A percentile compares a stretch with the other conserved stretches of the same genome.
These are phyloP conservation scores for Discoglossus pictus DNA, from an alignment of 2,797 vertebrate genomes.

Conservation along the genomic window DNA sequence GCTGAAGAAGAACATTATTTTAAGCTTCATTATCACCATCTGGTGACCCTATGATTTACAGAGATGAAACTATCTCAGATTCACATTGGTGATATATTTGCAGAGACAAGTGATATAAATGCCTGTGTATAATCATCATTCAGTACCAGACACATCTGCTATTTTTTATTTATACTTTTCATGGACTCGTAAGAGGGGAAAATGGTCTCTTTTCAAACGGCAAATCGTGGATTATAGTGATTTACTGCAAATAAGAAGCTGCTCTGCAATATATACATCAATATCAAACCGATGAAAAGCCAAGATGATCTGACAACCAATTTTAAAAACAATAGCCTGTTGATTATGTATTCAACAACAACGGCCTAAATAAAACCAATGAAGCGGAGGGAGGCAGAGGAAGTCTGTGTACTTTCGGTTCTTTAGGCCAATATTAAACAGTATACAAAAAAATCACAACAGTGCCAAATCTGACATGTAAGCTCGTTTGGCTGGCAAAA, in stretches of 20 bases:
- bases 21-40: conserved; percentile 41
- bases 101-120: conserved; percentile 34
- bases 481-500: too few relatives aligned
- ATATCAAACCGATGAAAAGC: conserved; percentile 14
- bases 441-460: too few relatives aligned
- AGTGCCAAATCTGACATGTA: too few relatives aligned
- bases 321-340: conserved; percentile 40
- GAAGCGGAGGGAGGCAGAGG: not conserved
- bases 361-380: conserved; percentile 19
- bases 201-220: conserved; percentile 14
- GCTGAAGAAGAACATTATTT: conserved; percentile 32
- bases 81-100: conserved; percentile 29
- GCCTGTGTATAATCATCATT: conserved; percentile 2
- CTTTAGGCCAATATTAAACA: conserved; percentile 20
- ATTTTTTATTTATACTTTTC: conserved; percentile 32
- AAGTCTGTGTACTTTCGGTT: not conserved
- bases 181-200: conserved; percentile 11
- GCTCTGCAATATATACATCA: conserved; percentile 38
- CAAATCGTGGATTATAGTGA: conserved; percentile 31
- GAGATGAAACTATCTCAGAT: conserved; percentile 28
- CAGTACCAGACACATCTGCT: conserved; percentile 40
- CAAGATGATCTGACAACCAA: conserved; percentile 18
- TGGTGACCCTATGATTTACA: conserved; percentile 42
- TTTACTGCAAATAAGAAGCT: conserved; percentile 24
- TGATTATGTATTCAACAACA: conserved; percentile 46